Percentiles rank a stretch among this genome's conserved stretches.
Evolutionary conservation across 1,140 invertebrate genomes (phyloP).

Genomic region (Aphelenchoides besseyi): DNA sequence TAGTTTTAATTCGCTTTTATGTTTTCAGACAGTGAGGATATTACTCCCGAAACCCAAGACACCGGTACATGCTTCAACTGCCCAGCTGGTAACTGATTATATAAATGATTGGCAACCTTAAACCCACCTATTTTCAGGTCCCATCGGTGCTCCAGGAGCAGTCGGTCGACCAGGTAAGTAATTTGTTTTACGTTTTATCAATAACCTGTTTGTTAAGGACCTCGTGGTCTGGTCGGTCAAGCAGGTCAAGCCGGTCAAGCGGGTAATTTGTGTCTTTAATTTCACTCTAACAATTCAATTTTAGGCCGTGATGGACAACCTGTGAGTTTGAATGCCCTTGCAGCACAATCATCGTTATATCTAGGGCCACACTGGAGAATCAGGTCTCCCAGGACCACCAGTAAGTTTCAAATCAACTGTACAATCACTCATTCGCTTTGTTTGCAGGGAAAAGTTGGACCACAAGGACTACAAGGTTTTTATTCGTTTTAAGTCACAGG

Average conservation of each 20-base stretch:
- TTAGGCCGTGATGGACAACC: constrained; percentile 20
- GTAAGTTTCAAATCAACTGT: constrained; percentile 4
- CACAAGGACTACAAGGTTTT: not conserved
- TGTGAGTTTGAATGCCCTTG: not conserved
- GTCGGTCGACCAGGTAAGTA: not conserved
- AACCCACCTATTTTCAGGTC: too few relatives aligned
- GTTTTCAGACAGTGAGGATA: constrained; percentile 42
- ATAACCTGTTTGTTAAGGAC: constrained; percentile 17
- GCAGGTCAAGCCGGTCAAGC: not conserved
- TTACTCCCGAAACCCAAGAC: constrained; percentile 48
- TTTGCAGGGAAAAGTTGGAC: constrained; percentile 17
- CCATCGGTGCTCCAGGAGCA: not conserved
- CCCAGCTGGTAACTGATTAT: constrained; percentile 35
- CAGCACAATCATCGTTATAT: not conserved
- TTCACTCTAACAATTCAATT: not conserved
- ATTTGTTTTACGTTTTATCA: constrained; percentile 2
- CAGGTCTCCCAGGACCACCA: not conserved
- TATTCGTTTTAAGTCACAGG: constrained; percentile 25
- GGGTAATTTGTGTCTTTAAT: not conserved
- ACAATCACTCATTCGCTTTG: too few relatives aligned
- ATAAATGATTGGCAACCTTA: not conserved
- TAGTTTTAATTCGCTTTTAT: not conserved
- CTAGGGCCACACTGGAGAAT: not conserved
- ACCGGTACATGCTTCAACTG: constrained; percentile 48
- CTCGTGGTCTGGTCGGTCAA: not conserved